A percentile compares a stretch with the other conserved stretches of the same genome.
Evolutionary conservation across 2,888 invertebrate genomes (phyloP).

Genomic region (Plebejus argus): DNA sequence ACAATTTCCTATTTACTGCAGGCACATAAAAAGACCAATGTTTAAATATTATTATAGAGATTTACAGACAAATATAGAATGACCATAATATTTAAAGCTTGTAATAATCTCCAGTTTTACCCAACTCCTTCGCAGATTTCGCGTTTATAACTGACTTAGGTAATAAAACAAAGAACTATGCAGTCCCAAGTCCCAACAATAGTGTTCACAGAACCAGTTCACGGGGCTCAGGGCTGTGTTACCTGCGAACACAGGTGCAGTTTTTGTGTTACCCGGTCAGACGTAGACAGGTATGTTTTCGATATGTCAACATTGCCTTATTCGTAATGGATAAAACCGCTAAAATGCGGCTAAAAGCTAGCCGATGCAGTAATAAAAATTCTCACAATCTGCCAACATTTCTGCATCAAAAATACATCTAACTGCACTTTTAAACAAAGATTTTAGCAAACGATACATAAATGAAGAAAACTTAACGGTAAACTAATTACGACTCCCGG

Average conservation of each 20-base stretch:
- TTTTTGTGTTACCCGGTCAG: constrained; percentile 25
- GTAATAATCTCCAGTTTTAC: not conserved
- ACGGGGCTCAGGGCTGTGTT: constrained; percentile 10
- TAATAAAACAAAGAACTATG: constrained; percentile 8
- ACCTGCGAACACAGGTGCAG: constrained; percentile 28
- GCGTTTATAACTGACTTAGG: not conserved
- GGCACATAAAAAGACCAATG: not conserved
- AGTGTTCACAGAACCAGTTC: constrained; percentile 24
- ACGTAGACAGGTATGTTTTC: constrained; percentile 27
- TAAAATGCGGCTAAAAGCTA: not conserved
- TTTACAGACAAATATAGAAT: not conserved
- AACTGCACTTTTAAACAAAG: not conserved
- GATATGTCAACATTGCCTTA: constrained; percentile 14
- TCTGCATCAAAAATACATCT: not conserved
- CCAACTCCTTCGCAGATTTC: not conserved
- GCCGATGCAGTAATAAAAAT: not conserved
- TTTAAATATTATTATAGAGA: not conserved
- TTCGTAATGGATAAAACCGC: not conserved
- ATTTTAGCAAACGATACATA: not conserved
- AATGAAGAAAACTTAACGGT: constrained; percentile 7
- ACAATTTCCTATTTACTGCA: not conserved
- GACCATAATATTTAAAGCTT: not conserved
- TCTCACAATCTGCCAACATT: not conserved
- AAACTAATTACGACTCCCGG: constrained; percentile 13
- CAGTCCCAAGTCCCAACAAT: not conserved